Evolutionary conservation across 2,797 vertebrate species (phyloP).

Genomic region (Peromyscus melanophrys): DNA sequence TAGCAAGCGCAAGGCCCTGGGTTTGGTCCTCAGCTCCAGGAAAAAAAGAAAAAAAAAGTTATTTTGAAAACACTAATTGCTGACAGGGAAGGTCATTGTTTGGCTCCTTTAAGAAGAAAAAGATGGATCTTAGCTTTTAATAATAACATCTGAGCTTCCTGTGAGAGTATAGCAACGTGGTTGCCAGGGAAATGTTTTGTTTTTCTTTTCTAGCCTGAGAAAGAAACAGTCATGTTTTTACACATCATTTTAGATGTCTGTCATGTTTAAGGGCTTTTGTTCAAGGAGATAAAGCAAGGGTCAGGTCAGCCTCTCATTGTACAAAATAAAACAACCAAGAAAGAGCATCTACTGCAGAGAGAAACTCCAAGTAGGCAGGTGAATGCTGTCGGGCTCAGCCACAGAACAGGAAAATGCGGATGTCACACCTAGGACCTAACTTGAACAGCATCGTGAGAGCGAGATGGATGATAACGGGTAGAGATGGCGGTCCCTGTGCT

Average conservation of each 20-base stretch:
- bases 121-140: constrained; percentile 50
- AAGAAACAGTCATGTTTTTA: constrained; percentile 24
- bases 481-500: not conserved
- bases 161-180: constrained; percentile 32
- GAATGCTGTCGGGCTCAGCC: not conserved
- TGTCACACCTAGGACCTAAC: not conserved
- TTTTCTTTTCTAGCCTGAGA: not conserved
- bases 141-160: constrained; percentile 38
- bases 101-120: constrained; percentile 45
- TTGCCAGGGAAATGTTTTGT: constrained; percentile 59
- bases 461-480: not conserved
- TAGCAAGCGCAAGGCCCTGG: no score
- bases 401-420: not conserved
- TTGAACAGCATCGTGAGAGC: not conserved
- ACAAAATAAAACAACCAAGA: constrained; percentile 47
- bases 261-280: constrained; percentile 11
- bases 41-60: not conserved
- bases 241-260: constrained; percentile 51
- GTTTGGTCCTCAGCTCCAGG: no score
- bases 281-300: constrained; percentile 40
- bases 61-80: constrained; percentile 47
- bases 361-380: not conserved
- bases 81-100: not conserved
- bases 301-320: not conserved
- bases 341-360: not conserved